phyloP scores from a whole-genome alignment of 1,140 invertebrate species.

The Bombus superbus region DNA sequence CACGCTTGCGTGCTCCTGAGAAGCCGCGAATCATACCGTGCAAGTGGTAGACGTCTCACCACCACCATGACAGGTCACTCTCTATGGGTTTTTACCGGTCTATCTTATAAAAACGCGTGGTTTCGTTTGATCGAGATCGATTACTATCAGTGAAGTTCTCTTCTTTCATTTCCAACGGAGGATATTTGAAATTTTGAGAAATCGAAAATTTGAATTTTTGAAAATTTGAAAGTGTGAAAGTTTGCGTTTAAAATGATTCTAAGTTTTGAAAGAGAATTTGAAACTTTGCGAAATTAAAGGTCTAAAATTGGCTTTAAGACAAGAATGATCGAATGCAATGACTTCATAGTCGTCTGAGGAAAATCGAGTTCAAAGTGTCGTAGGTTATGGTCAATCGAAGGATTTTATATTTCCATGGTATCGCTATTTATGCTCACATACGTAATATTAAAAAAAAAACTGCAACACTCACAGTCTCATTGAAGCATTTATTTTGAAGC shows the following conservation, averaged over 20 bases:
- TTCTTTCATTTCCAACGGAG: too few species aligned
- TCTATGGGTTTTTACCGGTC: background rate
- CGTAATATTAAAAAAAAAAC: too few species aligned
- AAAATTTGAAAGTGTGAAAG: background rate
- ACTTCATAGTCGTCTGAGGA: too few species aligned
- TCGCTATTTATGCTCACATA: too few species aligned
- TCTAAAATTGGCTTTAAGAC: background rate
- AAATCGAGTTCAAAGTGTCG: background rate
- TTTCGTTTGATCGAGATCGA: too few species aligned
- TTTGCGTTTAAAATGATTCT: rapidly evolving
- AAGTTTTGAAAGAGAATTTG: background rate
- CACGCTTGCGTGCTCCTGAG: too few species aligned
- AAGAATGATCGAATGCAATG: background rate
- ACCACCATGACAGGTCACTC: background rate
- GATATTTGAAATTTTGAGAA: background rate
- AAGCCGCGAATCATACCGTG: background rate
- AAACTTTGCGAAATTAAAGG: background rate
- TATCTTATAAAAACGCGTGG: background rate
- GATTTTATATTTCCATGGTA: background rate
- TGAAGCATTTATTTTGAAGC: too few species aligned
- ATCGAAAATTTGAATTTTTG: background rate
- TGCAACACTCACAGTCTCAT: too few species aligned
- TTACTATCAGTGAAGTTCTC: too few species aligned
- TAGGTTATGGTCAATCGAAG: background rate
- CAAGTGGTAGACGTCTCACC: background rate